phyloP scores from a whole-genome alignment of 2,888 invertebrate genomes.

The Zhuqinia jingwanae region DNA sequence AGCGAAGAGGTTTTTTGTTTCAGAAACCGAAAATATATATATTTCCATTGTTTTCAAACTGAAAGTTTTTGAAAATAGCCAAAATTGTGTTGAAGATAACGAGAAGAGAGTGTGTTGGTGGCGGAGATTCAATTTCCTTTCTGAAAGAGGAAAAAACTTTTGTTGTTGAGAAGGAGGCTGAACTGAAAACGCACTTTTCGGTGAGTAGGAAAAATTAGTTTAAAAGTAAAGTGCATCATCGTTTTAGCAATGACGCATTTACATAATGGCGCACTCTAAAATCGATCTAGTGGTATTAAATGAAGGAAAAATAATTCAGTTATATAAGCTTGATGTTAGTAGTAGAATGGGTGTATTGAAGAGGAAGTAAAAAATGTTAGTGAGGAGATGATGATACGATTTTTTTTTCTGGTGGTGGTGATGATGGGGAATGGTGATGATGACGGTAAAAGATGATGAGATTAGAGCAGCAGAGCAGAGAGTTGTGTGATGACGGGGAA shows the following conservation, averaged over 20 bases:
- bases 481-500: background rate
- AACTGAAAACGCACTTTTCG: too few species aligned
- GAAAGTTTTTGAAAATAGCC: constrained; percentile 25
- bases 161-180: background rate
- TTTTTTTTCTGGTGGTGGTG: constrained; percentile 27
- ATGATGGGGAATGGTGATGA: constrained; percentile 6
- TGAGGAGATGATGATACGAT: constrained; percentile 15
- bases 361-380: constrained; percentile 27
- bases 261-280: constrained; percentile 44
- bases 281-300: constrained; percentile 49
- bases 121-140: constrained; percentile 61
- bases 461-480: constrained; percentile 50
- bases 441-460: constrained; percentile 60
- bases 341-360: constrained; percentile 47
- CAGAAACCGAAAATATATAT: background rate
- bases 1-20: constrained; percentile 2
- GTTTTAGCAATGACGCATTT: background rate
- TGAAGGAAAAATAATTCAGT: constrained; percentile 59
- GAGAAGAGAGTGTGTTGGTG: background rate
- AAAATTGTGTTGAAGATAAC: background rate
- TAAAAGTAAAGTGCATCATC: constrained; percentile 42
- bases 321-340: background rate
- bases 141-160: constrained; percentile 28
- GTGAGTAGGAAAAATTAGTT: constrained; percentile 32
- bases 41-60: constrained; percentile 10